Base-by-base conservation (phyloP, 1,140 invertebrate species). In the Pectinophora gossypiella region DNA sequence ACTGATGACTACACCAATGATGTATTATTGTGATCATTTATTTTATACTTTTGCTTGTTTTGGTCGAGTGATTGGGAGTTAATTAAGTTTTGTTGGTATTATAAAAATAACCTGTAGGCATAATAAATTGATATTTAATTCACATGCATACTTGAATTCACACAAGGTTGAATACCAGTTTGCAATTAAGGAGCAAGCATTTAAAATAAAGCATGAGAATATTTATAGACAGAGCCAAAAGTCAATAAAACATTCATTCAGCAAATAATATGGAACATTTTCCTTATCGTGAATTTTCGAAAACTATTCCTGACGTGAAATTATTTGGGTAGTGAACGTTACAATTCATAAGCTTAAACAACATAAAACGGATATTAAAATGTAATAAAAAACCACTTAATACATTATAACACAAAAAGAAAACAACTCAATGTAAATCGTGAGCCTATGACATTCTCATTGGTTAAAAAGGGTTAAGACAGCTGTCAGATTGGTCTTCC, bases 401-500 rank as follows among this genome's bases (percentile, higher is more conserved):
- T 56, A 62, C 59, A 63, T 18, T 23, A 43, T 57, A 51, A 51
- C 47, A 51, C 49, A 65, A 74, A 69, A 75, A 72, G 80, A 72
- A 64, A 48, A 45, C 46, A 27, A 27, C 53, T 50, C 58, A 68
- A 77, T 78, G 75, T 79, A 73, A 77, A 76, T 78, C 71, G 68
- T 73, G 72, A 60, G 71, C 64, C 70, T 79, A 76, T 75, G 69
- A 74, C 74, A 72, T 72, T 73, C 72, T 73, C 78, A 85, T 85
- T 85, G 83, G 83, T 76, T 85, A 78, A 85, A 83, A 86, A 86
- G 83, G 83, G 81, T 86, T 86, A 72, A 77, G 71, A 69, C 76
- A 74, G 70, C 81, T 86, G 81, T 82, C 79, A 86, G 70, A 79
- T 72, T 76, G 69, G 74, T 67, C 78, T 61, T 64, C 61, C 67